Evolutionary conservation across 2,888 invertebrate genomes (phyloP).

Genomic region (Trisateles emortualis): DNA sequence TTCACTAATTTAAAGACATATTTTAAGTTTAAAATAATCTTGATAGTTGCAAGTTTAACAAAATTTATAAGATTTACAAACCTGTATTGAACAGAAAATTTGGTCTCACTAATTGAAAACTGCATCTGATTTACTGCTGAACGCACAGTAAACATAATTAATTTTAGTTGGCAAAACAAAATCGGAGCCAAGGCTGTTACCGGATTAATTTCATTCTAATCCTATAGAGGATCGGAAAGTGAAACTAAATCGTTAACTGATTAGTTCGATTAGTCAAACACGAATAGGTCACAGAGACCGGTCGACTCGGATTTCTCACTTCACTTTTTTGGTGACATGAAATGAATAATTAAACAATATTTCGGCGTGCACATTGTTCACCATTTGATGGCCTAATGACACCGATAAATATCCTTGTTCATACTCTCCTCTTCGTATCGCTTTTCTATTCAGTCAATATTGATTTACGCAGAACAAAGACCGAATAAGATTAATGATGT

Average conservation of each 20-base stretch:
- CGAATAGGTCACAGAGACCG: conserved; percentile 68
- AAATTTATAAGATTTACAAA: neutral
- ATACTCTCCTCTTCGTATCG: conserved; percentile 38
- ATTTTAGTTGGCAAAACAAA: conserved; percentile 52
- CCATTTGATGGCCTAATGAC: conserved; percentile 71
- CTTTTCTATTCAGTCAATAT: conserved; percentile 52
- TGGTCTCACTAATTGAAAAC: conserved; percentile 17
- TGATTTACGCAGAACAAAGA: conserved; percentile 49
- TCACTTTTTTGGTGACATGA: conserved; percentile 69
- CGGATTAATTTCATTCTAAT: conserved; percentile 59
- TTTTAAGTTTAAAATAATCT: neutral
- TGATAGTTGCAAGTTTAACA: neutral
- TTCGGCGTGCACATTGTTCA: conserved; percentile 67
- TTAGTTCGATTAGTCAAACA: conserved; percentile 71
- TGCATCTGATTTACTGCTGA: conserved; percentile 30
- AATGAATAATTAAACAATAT: conserved; percentile 73
- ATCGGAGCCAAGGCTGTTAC: conserved; percentile 67
- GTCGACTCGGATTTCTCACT: conserved; percentile 65
- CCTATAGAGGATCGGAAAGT: conserved; percentile 69
- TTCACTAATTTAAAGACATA: neutral
- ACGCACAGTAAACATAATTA: conserved; percentile 27
- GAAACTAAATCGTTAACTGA: conserved; percentile 73
- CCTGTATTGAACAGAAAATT: neutral
- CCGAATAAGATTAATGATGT: conserved; percentile 45
- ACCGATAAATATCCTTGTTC: conserved; percentile 70